These are phyloP conservation scores for Oedothorax gibbosus DNA, from an alignment of 1,140 invertebrate species.

Conservation along the genomic window DNA sequence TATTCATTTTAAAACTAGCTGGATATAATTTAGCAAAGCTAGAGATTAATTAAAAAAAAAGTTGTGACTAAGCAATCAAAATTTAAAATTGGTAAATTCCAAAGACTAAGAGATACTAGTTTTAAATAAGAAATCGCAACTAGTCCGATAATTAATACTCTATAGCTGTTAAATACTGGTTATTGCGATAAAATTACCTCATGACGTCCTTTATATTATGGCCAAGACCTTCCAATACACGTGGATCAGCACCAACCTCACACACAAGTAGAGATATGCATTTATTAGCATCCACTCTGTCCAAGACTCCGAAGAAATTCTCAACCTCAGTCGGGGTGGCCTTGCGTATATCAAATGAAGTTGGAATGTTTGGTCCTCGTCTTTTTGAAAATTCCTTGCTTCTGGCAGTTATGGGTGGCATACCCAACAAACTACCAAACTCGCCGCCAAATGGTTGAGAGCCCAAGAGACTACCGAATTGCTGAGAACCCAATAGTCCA, in stretches of 20 bases:
- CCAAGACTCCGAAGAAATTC: constrained; percentile 56
- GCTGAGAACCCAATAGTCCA: constrained; percentile 3
- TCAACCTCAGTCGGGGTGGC: constrained; percentile 47
- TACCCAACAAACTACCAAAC: neutral
- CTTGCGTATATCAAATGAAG: constrained; percentile 41
- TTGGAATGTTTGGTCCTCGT: constrained; percentile 48
- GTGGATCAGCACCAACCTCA: constrained; percentile 47
- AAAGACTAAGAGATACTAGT: neutral
- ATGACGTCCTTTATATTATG: constrained; percentile 52
- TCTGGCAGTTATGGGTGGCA: constrained; percentile 17
- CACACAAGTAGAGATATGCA: constrained; percentile 50
- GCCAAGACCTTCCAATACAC: constrained; percentile 37
- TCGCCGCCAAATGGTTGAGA: neutral
- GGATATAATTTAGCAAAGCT: too few species aligned
- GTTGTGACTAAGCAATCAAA: too few species aligned
- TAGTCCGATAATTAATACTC: neutral
- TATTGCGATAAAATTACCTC: constrained; percentile 11
- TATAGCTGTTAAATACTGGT: neutral
- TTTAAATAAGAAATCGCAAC: neutral
- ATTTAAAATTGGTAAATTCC: too few species aligned
- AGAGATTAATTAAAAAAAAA: too few species aligned
- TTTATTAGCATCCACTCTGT: constrained; percentile 55
- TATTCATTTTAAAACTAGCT: too few species aligned
- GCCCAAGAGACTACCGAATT: neutral
- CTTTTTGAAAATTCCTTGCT: constrained; percentile 45